Percentiles rank a stretch among this genome's conserved stretches.
phyloP scores from a whole-genome alignment of 2,888 invertebrate species.

The Phasia obesa region DNA sequence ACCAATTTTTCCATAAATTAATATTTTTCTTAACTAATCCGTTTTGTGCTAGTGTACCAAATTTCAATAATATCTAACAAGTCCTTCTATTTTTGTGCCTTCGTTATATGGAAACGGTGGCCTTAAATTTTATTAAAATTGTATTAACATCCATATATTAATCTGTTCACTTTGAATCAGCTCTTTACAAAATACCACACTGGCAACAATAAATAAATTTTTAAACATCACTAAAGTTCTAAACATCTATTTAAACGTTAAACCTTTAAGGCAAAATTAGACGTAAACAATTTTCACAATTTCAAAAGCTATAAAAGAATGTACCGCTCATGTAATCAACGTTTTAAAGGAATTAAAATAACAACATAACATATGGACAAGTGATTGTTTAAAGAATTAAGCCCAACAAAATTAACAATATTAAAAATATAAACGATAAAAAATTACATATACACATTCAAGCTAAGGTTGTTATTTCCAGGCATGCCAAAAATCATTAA shows the following conservation, averaged over 20 bases:
- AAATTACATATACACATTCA: constrained; percentile 1
- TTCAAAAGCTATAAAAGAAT: constrained; percentile 60
- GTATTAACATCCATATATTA: constrained; percentile 3
- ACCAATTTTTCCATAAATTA: too few relatives aligned
- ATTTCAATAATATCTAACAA: too few relatives aligned
- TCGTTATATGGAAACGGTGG: too few relatives aligned
- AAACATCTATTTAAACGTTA: background rate
- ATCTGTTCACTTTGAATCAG: constrained; percentile 1
- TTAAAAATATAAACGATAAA: constrained; percentile 26
- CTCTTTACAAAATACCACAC: too few relatives aligned
- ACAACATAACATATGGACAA: constrained; percentile 59
- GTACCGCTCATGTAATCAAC: constrained; percentile 68
- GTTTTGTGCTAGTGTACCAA: too few relatives aligned
- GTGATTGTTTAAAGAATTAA: constrained; percentile 57
- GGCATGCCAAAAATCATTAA: constrained; percentile 50
- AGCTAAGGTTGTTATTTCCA: too few relatives aligned
- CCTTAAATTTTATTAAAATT: too few relatives aligned
- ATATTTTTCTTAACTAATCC: too few relatives aligned
- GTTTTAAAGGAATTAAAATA: constrained; percentile 65
- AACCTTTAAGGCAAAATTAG: constrained; percentile 1
- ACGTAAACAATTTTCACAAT: constrained; percentile 19
- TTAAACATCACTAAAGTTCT: constrained; percentile 14
- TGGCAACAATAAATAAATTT: constrained; percentile 2
- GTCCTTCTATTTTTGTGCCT: too few relatives aligned
- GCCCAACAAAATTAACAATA: constrained; percentile 36